phyloP scores from a whole-genome alignment of 2,113 vertebrate genomes.

The Labeo catla region DNA sequence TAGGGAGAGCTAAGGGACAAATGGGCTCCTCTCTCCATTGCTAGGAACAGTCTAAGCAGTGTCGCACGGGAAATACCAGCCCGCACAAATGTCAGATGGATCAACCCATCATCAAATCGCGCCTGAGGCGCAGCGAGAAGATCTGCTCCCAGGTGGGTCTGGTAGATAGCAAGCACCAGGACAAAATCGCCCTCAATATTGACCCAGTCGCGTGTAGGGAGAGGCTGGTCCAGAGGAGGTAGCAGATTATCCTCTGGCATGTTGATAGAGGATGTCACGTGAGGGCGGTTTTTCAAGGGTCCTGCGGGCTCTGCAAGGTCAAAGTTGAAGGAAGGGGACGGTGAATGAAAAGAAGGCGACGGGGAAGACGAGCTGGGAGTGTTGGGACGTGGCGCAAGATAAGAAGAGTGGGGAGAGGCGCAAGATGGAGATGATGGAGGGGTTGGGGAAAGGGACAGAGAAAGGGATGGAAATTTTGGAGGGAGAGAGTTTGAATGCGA shows the following conservation, averaged over 20 bases:
- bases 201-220: slow-evolving; percentile 85
- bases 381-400: slow-evolving; percentile 71
- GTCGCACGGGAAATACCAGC: slow-evolving; percentile 84
- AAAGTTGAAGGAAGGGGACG: slow-evolving; percentile 76
- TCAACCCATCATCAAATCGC: slow-evolving; percentile 83
- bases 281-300: slow-evolving; percentile 67
- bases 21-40: slow-evolving; percentile 87
- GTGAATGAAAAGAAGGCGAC: slow-evolving; percentile 68
- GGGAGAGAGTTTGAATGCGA: slow-evolving; percentile 79
- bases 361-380: slow-evolving; percentile 73
- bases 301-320: slow-evolving; percentile 72
- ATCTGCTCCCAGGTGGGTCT: slow-evolving; percentile 86
- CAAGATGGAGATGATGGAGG: slow-evolving; percentile 75
- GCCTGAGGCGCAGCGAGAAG: slow-evolving; percentile 83
- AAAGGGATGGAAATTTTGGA: slow-evolving; percentile 76
- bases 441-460: slow-evolving; percentile 75
- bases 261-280: slow-evolving; percentile 65
- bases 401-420: slow-evolving; percentile 73
- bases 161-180: slow-evolving; percentile 85
- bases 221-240: slow-evolving; percentile 80
- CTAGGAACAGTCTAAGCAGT: slow-evolving; percentile 85
- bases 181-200: slow-evolving; percentile 88
- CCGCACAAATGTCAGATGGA: slow-evolving; percentile 87
- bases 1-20: slow-evolving; percentile 82
- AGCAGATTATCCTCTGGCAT: slow-evolving; percentile 80